A percentile compares a stretch with the other conserved stretches of the same genome.
Conservation (phyloP, 2,888 invertebrate genomes). For the Colostygia pectinataria region DNA sequence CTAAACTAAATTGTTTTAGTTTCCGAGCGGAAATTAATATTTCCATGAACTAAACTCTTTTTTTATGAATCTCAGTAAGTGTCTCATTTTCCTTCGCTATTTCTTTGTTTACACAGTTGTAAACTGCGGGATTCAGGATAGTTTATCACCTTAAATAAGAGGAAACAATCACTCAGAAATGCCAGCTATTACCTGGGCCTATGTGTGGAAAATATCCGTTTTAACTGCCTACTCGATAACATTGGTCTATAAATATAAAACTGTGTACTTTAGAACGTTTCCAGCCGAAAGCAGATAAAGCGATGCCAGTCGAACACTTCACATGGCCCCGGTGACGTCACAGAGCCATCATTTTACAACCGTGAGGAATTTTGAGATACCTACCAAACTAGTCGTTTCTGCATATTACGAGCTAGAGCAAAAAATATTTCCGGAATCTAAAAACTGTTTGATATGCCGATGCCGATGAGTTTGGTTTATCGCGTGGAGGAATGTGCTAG, state of each 20-base stretch:
- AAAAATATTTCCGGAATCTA: conserved; percentile 18
- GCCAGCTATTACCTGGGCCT: conserved; percentile 29
- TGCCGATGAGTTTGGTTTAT: conserved; percentile 27
- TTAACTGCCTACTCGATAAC: conserved; percentile 42
- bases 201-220: conserved; percentile 32
- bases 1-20: not conserved
- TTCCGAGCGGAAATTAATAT: conserved; percentile 7
- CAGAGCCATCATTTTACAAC: conserved; percentile 28
- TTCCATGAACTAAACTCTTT: not conserved
- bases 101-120: conserved; percentile 4
- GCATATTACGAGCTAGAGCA: not conserved
- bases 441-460: conserved; percentile 29
- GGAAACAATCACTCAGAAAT: conserved; percentile 31
- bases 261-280: conserved; percentile 52
- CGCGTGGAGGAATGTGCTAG: conserved; percentile 22
- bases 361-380: conserved; percentile 25
- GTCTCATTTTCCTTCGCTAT: not conserved
- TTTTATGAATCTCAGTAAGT: not conserved
- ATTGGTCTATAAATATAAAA: conserved; percentile 51
- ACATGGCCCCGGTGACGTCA: conserved; percentile 59
- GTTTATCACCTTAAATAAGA: conserved; percentile 17
- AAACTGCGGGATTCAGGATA: conserved; percentile 1
- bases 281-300: conserved; percentile 65
- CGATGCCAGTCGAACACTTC: conserved; percentile 39
- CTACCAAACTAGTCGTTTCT: not conserved